These are phyloP conservation scores for Pharmacophagus antenor DNA, from an alignment of 2,888 invertebrate species.

Conservation along the genomic window DNA sequence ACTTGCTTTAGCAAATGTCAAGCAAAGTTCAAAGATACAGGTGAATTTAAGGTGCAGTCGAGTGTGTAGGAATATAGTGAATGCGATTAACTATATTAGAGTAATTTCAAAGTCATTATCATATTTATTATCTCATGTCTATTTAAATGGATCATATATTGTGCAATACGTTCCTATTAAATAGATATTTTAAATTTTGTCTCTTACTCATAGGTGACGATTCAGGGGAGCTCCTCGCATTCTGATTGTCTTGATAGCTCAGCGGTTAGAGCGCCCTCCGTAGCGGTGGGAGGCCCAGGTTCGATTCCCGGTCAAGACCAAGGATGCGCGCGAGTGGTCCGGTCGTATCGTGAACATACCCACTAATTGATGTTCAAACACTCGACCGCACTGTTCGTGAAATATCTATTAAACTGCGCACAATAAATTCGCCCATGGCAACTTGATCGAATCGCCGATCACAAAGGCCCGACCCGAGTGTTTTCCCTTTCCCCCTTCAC, in stretches of 20 bases:
- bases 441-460: conserved; percentile 75
- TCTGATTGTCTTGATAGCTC: conserved; percentile 78
- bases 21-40: conserved; percentile 39
- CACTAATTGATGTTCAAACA: conserved; percentile 38
- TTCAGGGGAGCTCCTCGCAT: conserved; percentile 52
- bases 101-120: background rate
- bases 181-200: no score
- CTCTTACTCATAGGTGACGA: background rate
- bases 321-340: conserved; percentile 56
- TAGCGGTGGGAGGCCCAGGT: conserved; percentile 70
- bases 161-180: no score
- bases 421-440: conserved; percentile 68
- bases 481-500: conserved; percentile 57
- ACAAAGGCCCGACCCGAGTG: conserved; percentile 66
- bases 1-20: conserved; percentile 37
- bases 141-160: no score
- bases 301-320: conserved; percentile 80
- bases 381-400: conserved; percentile 54
- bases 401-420: conserved; percentile 55
- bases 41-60: conserved; percentile 48
- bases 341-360: conserved; percentile 35
- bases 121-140: no score
- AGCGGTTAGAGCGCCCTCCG: conserved; percentile 76
- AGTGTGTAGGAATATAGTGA: conserved; percentile 38
- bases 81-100: background rate